Evolutionary conservation across 2,797 vertebrate genomes (phyloP).

Genomic region (Miichthys miiuy): DNA sequence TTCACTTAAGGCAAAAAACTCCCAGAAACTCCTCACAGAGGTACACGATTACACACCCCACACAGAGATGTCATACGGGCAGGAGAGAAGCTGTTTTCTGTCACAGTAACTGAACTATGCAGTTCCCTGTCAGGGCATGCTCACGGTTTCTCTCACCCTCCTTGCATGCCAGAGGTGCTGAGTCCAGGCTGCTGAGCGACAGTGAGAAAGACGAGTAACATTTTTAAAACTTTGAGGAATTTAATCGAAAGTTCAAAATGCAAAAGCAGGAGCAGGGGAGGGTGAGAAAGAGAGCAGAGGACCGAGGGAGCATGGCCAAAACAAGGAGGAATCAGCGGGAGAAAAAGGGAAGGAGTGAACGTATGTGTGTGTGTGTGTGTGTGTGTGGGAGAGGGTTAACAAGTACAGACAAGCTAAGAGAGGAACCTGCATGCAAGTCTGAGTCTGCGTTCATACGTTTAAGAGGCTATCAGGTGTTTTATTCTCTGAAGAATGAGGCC

Average conservation of each 20-base stretch:
- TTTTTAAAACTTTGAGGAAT: slow-evolving; percentile 60
- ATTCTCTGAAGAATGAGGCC: neutral
- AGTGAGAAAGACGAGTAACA: slow-evolving; percentile 30
- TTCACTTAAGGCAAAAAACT: neutral
- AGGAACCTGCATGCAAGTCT: slow-evolving; percentile 6
- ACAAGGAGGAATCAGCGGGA: slow-evolving; percentile 18
- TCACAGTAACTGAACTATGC: slow-evolving; percentile 61
- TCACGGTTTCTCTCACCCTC: slow-evolving; percentile 47
- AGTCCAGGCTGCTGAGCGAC: slow-evolving; percentile 54
- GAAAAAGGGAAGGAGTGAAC: neutral
- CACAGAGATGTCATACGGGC: neutral
- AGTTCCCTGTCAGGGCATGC: slow-evolving; percentile 63
- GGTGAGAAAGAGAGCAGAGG: slow-evolving; percentile 10
- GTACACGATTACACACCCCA: neutral
- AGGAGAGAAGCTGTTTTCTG: slow-evolving; percentile 41
- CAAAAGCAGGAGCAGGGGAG: slow-evolving; percentile 12
- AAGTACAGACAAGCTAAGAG: slow-evolving; percentile 49
- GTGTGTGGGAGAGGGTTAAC: slow-evolving; percentile 13
- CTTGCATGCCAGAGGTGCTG: slow-evolving; percentile 48
- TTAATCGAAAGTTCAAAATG: slow-evolving; percentile 63
- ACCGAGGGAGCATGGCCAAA: slow-evolving; percentile 3
- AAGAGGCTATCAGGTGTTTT: no score
- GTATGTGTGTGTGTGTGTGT: neutral
- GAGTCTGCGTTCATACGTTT: neutral
- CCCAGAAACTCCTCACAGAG: no score